These are phyloP conservation scores for Chloroclystis v-ata DNA, from an alignment of 2,888 invertebrate genomes.

Conservation along the genomic window DNA sequence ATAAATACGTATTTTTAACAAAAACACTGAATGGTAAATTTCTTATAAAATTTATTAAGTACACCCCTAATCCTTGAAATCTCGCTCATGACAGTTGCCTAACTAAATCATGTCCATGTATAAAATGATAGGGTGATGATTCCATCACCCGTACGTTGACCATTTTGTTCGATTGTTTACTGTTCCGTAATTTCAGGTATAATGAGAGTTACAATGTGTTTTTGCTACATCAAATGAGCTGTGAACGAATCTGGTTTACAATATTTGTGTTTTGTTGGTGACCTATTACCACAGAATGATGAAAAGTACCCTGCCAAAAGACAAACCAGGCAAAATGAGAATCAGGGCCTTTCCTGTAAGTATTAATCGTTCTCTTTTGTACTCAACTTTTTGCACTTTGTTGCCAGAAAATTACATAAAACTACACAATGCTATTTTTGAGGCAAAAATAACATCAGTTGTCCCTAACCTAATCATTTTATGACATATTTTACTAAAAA, in stretches of 20 bases:
- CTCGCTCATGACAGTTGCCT: neutral
- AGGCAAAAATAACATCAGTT: no score
- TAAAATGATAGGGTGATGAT: constrained; percentile 18
- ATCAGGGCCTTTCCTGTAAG: constrained; percentile 99
- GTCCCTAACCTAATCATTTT: no score
- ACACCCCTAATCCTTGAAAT: neutral
- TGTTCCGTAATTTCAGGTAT: constrained; percentile 57
- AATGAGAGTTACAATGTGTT: constrained; percentile 66
- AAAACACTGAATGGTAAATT: constrained; percentile 24
- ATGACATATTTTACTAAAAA: neutral
- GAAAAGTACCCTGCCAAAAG: constrained; percentile 89
- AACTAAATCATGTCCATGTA: constrained; percentile 2
- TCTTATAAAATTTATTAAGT: neutral
- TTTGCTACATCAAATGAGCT: constrained; percentile 63
- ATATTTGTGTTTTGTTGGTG: constrained; percentile 55
- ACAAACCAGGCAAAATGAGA: constrained; percentile 95
- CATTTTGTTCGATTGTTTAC: constrained; percentile 34
- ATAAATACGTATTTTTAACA: constrained; percentile 27
- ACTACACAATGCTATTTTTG: no score
- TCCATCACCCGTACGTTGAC: constrained; percentile 15
- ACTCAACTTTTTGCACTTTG: neutral
- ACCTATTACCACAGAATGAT: constrained; percentile 73
- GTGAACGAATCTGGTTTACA: constrained; percentile 42
- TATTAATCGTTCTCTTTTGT: constrained; percentile 31
- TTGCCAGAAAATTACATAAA: neutral